Percentiles rank a stretch among this genome's conserved stretches.
Conservation (phyloP, 2,797 vertebrate genomes). For the Coccyzus lansbergi region DNA sequence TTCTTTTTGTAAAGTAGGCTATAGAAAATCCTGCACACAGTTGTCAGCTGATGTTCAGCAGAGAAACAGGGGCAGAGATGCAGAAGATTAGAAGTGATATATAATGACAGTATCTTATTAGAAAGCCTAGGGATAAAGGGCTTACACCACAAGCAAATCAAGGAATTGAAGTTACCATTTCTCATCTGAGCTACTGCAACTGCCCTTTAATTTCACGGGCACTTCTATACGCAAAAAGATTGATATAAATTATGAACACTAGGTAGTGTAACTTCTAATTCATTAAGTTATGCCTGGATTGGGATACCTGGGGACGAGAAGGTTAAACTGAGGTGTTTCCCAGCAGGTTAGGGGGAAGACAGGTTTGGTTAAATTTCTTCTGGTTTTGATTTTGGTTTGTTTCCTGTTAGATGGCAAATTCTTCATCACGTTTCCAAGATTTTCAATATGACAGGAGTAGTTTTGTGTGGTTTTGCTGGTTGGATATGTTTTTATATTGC, state of each 20-base stretch:
- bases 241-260: not conserved
- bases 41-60: not conserved
- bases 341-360: not conserved
- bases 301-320: not conserved
- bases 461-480: slow-evolving; percentile 20
- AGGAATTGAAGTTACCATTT: not conserved
- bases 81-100: not conserved
- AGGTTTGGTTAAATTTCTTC: not conserved
- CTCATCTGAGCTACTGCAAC: not conserved
- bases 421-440: slow-evolving; percentile 29
- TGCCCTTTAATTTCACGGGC: not conserved
- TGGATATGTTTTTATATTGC: slow-evolving; percentile 45
- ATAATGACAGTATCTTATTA: not conserved
- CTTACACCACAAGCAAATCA: slow-evolving; percentile 22
- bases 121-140: slow-evolving; percentile 7
- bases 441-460: not conserved
- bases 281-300: not conserved
- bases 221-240: not conserved
- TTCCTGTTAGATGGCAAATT: not conserved
- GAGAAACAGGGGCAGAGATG: not conserved
- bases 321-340: not conserved
- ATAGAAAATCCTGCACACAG: not conserved
- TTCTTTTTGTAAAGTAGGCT: not conserved
- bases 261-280: not conserved
- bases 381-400: not conserved